Evolutionary conservation across 2,888 invertebrate genomes (phyloP).

Genomic region (Hetaerina titia): DNA sequence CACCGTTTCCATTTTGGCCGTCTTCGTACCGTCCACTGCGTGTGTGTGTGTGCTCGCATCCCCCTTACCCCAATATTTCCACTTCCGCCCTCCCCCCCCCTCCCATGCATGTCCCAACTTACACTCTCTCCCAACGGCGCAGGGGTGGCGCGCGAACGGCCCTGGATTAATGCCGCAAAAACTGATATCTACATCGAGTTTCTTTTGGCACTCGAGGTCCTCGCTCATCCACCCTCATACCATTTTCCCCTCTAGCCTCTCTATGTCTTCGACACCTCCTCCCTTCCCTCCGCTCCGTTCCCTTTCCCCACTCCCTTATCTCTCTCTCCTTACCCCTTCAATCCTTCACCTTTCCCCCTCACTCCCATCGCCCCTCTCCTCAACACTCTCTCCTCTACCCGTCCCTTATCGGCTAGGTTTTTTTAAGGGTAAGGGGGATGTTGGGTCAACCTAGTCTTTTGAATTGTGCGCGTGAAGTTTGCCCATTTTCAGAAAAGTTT

Average conservation of each 20-base stretch:
- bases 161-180: slow-evolving; percentile 21
- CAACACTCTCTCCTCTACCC: too few species aligned
- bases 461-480: not conserved
- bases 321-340: not conserved
- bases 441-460: not conserved
- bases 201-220: not conserved
- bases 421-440: not conserved
- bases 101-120: too few species aligned
- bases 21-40: not conserved
- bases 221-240: not conserved
- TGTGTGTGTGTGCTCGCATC: not conserved
- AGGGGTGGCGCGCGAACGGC: not conserved
- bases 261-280: not conserved
- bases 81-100: too few species aligned
- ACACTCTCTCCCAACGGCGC: not conserved
- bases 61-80: not conserved
- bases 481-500: not conserved
- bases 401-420: too few species aligned
- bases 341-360: not conserved
- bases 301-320: not conserved
- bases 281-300: not conserved
- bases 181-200: not conserved
- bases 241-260: not conserved
- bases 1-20: not conserved
- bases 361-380: not conserved